phyloP scores from a whole-genome alignment of 2,888 invertebrate species.

The Pollenia labialis region DNA sequence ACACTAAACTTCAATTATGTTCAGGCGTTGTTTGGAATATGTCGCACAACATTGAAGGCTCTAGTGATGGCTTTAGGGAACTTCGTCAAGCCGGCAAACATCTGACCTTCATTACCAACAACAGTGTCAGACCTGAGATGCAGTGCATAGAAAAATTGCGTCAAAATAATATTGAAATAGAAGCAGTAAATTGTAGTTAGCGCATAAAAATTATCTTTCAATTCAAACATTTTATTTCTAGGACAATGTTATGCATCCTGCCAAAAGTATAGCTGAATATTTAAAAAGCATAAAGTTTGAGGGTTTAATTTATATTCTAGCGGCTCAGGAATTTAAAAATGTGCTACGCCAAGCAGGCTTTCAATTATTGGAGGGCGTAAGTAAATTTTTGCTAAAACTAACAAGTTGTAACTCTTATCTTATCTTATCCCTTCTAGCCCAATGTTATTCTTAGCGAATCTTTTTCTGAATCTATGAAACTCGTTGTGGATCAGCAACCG shows the following conservation, averaged over 20 bases:
- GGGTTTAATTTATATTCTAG: constrained; percentile 84
- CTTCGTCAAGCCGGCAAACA: constrained; percentile 84
- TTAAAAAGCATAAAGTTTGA: constrained; percentile 84
- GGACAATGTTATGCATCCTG: constrained; percentile 83
- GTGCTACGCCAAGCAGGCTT: constrained; percentile 84
- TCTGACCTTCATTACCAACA: constrained; percentile 84
- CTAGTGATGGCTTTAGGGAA: constrained; percentile 80
- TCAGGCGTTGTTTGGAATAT: constrained; percentile 85
- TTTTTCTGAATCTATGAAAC: constrained; percentile 71
- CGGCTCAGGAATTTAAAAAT: constrained; percentile 79
- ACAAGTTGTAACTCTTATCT: background rate
- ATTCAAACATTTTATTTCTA: constrained; percentile 16
- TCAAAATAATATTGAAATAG: constrained; percentile 76
- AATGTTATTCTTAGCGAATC: constrained; percentile 78
- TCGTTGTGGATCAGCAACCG: constrained; percentile 79
- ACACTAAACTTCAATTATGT: background rate
- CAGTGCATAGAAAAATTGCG: constrained; percentile 77
- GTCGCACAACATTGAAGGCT: constrained; percentile 78
- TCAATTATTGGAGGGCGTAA: constrained; percentile 82
- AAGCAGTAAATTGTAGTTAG: constrained; percentile 73
- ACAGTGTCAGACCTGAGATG: constrained; percentile 80
- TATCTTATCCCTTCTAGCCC: constrained; percentile 75
- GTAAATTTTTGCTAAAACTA: constrained; percentile 40
- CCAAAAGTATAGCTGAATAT: constrained; percentile 84
- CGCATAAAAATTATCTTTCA: background rate